phyloP scores from a whole-genome alignment of 2,888 invertebrate species.

The Apotomis turbidana region DNA sequence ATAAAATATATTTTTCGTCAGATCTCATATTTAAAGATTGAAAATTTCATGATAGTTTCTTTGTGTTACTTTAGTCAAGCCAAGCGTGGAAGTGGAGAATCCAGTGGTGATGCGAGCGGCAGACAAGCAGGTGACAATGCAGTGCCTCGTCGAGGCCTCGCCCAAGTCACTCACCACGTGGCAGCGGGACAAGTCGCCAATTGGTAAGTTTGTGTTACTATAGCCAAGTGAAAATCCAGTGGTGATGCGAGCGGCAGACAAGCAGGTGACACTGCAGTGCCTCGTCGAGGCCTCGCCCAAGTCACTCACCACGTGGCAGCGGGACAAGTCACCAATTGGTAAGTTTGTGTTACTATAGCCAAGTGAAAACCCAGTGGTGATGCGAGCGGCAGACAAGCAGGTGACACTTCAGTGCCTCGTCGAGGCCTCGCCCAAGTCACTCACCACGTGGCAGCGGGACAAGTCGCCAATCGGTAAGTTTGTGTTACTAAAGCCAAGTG shows the following conservation, averaged over 20 bases:
- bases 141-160: constrained; percentile 94
- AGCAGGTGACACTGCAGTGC: constrained; percentile 92
- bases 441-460: constrained; percentile 89
- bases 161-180: constrained; percentile 94
- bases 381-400: constrained; percentile 89
- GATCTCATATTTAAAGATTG: too few species aligned
- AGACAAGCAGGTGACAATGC: constrained; percentile 91
- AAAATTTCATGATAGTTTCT: background rate
- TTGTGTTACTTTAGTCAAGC: constrained; percentile 86
- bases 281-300: constrained; percentile 94
- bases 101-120: constrained; percentile 92
- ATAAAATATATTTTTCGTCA: too few species aligned
- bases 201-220: constrained; percentile 51
- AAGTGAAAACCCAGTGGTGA: constrained; percentile 89
- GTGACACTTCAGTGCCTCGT: constrained; percentile 93
- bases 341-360: constrained; percentile 31
- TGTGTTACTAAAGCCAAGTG: constrained; percentile 47
- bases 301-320: constrained; percentile 92
- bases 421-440: constrained; percentile 93
- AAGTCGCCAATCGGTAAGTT: constrained; percentile 64
- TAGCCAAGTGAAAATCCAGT: constrained; percentile 86
- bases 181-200: constrained; percentile 77
- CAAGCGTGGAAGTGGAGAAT: constrained; percentile 91
- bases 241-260: constrained; percentile 90
- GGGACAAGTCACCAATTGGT: constrained; percentile 69